Base-by-base conservation (phyloP, 2,113 vertebrate genomes). In the Cynocephalus volans region DNA sequence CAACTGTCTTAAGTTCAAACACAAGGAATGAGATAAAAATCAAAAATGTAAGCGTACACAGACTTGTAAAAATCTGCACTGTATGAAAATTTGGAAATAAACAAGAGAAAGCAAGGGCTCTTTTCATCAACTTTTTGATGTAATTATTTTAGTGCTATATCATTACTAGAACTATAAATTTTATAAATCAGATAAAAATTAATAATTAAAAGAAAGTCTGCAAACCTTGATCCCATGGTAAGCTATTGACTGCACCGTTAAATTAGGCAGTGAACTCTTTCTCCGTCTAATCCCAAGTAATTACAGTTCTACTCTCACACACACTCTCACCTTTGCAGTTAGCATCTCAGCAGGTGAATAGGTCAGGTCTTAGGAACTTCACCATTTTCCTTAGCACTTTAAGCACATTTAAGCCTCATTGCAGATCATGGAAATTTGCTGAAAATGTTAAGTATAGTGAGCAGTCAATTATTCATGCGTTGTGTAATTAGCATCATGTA, bases 271-370 rank as follows among this genome's bases (percentile, higher is more conserved):
- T 65, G 17, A 97, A 88, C 17, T 60, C 52, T 87, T 96, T 88
- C 58, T 98, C 98, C 98, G 95, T 93, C 93, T 36, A 96, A 96
- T 82, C 18, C 70, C 72, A 62, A 56, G 52, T 97, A 92, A 95
- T 97, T 96, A 96, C 84, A 95, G 77, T 82, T 89, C 89, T 86
- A 24, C 60, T 73, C 89, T 96, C 77, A 10, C 0, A 10, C 0
- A 41, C 5, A 31, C 45, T 94, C 76, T 93, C 80, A 97, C 60
- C 81, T 91, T 84, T 88, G 33, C 85, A 36, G 83, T 65, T 62
- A 85, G 79, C 88, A 73, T 75, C 93, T 98, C 96, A 75, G 81
- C 77, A 85, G 94, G 94, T 97, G 95, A 54, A 80, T 41, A 77
- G 97, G 96, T 85, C 89, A 31, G 33, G 41, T 94, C 95, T 1